Conservation (phyloP, 2,888 invertebrate species). For the Polylopha cassiicola region DNA sequence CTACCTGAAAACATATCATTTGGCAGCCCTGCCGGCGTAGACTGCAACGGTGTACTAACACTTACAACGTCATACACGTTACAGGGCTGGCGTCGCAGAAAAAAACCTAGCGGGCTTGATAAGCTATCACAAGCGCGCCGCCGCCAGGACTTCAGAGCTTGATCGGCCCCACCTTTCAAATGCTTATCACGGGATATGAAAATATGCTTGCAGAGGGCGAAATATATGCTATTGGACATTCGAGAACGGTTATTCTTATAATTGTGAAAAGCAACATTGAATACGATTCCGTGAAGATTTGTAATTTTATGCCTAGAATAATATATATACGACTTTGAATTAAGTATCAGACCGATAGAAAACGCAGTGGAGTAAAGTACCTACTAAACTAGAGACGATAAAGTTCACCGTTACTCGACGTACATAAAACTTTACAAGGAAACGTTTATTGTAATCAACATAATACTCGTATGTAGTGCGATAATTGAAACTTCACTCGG, state of each 20-base stretch:
- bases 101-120: constrained; percentile 54
- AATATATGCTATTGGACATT: no score
- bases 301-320: no score
- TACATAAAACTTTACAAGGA: constrained; percentile 6
- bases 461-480: constrained; percentile 7
- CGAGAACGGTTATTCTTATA: no score
- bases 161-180: constrained; percentile 29
- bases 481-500: constrained; percentile 38
- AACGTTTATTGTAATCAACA: constrained; percentile 8
- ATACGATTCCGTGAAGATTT: no score
- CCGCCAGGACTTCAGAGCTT: constrained; percentile 36
- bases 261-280: no score
- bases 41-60: constrained; percentile 53
- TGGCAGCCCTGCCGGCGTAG: no score
- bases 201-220: no score
- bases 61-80: constrained; percentile 30
- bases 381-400: constrained; percentile 24
- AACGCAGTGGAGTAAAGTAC: constrained; percentile 7
- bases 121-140: constrained; percentile 63
- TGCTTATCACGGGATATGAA: constrained; percentile 8
- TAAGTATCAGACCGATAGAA: no score
- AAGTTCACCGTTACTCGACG: constrained; percentile 23
- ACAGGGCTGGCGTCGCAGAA: constrained; percentile 43
- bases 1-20: no score
- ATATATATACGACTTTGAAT: no score